Base-by-base conservation (phyloP, 2,888 invertebrate species). In the Dynastes tityus region DNA sequence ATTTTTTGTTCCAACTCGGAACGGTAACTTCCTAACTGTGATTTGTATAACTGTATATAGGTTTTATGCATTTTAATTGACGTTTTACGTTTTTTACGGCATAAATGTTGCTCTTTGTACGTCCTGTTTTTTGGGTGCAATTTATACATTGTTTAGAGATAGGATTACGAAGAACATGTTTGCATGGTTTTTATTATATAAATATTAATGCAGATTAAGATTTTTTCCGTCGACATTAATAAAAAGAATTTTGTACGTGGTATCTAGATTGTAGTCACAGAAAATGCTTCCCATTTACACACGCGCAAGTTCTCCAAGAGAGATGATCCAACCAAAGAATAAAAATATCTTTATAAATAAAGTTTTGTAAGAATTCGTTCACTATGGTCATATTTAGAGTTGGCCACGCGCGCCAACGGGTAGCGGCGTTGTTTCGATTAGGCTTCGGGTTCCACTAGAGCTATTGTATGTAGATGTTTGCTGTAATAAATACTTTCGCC, bases 1-100 rank as follows among this genome's bases (percentile, higher is more conserved):
- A 58, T 58, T 71, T 71, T 71, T 71, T 55, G 71, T 71, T 71
- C 71, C 71, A 9, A 16, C 16, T 37, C 9, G 71, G 71, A 71
- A 71, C 71, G n/a, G 16, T 71, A 71, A 71, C 71, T 71, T 71
- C 71, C 71, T 71, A 71, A 37, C 71, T 71, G 71, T 71, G 71
- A 71, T 71, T 71, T 71, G 58, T 71, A 71, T 11, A 58, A 32
- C 37, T 71, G 71, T 71, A 71, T 55, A 71, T 71, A 71, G 37
- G 37, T 58, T 37, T 32, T n/a, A 37, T 71, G 37, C 37, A 16
- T 71, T 70, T 49, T 37, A 40, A 67, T 2, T 53, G 37, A 55
- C 53, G 13, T 71, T 71, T 45, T 71, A 53, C 2, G 55, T 71
- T 71, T 45, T 37, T 45, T 11, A 45, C 45, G 2, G 55, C 58